These are phyloP conservation scores for Stenoptilia bipunctidactyla DNA, from an alignment of 2,888 invertebrate genomes.

Conservation along the genomic window DNA sequence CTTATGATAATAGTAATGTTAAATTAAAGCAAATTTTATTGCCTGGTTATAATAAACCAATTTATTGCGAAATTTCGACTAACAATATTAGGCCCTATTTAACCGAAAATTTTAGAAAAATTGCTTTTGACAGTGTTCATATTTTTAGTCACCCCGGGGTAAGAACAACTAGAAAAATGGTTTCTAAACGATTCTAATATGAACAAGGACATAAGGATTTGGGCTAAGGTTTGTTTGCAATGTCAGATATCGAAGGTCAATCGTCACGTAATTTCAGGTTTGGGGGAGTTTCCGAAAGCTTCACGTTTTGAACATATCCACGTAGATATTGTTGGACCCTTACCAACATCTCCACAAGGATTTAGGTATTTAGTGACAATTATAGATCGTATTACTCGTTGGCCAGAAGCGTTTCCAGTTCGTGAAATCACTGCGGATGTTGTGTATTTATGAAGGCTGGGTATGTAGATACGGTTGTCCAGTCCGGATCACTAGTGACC, in stretches of 20 bases:
- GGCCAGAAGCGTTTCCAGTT: constrained; percentile 19
- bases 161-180: constrained; percentile 6
- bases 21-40: neutral
- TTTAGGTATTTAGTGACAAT: constrained; percentile 17
- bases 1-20: neutral
- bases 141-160: constrained; percentile 8
- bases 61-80: constrained; percentile 7
- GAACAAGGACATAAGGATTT: neutral
- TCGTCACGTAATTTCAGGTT: constrained; percentile 3
- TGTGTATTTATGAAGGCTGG: constrained; percentile 15
- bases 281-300: constrained; percentile 8
- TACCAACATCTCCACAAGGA: constrained; percentile 12
- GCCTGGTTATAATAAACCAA: neutral
- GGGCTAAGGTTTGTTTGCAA: neutral
- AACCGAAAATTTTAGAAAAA: constrained; percentile 1
- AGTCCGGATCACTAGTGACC: constrained; percentile 13
- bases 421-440: constrained; percentile 15
- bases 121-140: constrained; percentile 8
- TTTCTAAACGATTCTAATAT: constrained; percentile 2
- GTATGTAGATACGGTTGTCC: constrained; percentile 15
- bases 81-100: constrained; percentile 5
- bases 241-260: constrained; percentile 1
- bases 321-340: constrained; percentile 18
- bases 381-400: constrained; percentile 16
- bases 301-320: constrained; percentile 17